These are phyloP conservation scores for Trachymyrmex septentrionalis DNA, from an alignment of 1,140 invertebrate species.

Conservation along the genomic window DNA sequence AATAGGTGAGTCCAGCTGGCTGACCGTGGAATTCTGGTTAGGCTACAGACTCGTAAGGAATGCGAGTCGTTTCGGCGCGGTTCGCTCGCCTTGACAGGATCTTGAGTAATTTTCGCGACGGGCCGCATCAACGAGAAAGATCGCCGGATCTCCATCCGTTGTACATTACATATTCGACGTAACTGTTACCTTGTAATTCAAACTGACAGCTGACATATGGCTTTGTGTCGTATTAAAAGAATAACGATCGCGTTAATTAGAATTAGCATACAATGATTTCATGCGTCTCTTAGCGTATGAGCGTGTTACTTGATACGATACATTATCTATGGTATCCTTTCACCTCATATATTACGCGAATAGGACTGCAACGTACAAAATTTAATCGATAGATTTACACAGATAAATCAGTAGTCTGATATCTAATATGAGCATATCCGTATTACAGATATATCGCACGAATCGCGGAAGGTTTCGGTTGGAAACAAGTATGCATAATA, in stretches of 20 bases:
- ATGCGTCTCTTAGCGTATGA: constrained; percentile 6
- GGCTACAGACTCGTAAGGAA: not conserved
- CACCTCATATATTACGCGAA: not conserved
- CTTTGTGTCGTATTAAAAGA: constrained; percentile 47
- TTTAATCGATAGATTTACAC: constrained; percentile 22
- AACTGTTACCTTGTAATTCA: constrained; percentile 43
- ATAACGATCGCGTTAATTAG: constrained; percentile 42
- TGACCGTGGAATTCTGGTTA: constrained; percentile 46
- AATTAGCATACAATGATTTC: constrained; percentile 19
- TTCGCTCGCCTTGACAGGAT: not conserved
- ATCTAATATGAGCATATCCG: not conserved
- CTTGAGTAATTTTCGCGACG: constrained; percentile 38
- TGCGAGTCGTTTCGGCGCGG: constrained; percentile 16
- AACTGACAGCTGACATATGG: constrained; percentile 23
- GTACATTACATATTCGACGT: not conserved
- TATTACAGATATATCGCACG: constrained; percentile 73
- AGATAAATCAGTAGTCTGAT: constrained; percentile 15
- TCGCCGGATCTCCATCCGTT: not conserved
- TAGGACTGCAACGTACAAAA: not conserved
- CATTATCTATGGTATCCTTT: not conserved
- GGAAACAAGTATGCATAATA: constrained; percentile 73
- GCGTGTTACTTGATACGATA: constrained; percentile 12
- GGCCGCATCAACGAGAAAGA: constrained; percentile 12
- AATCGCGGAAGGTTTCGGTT: constrained; percentile 74
- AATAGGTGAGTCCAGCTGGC: constrained; percentile 73